Base-by-base conservation (phyloP, 2,797 vertebrate genomes). In the Ctenochaetus hawaiiensis region DNA sequence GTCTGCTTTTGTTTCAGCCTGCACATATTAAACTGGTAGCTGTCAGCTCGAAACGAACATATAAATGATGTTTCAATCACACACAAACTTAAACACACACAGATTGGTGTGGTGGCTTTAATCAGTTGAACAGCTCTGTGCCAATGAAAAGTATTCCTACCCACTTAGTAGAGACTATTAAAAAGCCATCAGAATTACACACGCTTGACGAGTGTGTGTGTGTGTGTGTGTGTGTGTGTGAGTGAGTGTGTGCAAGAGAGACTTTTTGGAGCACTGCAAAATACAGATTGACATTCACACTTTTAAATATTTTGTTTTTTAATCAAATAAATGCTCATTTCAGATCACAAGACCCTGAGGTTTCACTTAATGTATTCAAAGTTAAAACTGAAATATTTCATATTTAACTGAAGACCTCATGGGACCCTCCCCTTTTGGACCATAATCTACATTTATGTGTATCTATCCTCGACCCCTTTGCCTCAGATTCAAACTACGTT, bases 81-180 rank as follows among this genome's bases (percentile, higher is more conserved):
- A 78, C 80, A 70, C 39, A 57, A 30, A 62, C 58, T 64, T 63
- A 68, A 4, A 69, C 80, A 69, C 66, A 68, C 72, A 67, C 5
- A 78, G 76, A 75, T 66, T 92, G 81, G 86, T 92, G 89, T 89
- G 89, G 90, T 80, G 83, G 82, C 85, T 92, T 92, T 92, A 89
- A 92, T 92, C 91, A 92, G 75, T 72, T 81, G 53, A 89, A 83
- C 60, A 69, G 73, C 80, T 77, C 71, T 3, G 2, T 74, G 75
- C 82, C 81, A 80, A 61, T 72, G 60, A 71, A 63, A 75, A 68
- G 69, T 72, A 51, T 82, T 80, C 78, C 34, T 75, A 59, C 75
- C 65, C 72, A 64, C 59, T 88, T 69, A 76, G 73, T 49, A 70
- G 67, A 79, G 44, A 47, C 77, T 69, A 90, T 92, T 91, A 91